Evolutionary conservation across 92 coral and sea anemone genomes (phyloP), one percentile per base, ranked within the genome.

Genomic region (Actinostola sp.): DNA sequence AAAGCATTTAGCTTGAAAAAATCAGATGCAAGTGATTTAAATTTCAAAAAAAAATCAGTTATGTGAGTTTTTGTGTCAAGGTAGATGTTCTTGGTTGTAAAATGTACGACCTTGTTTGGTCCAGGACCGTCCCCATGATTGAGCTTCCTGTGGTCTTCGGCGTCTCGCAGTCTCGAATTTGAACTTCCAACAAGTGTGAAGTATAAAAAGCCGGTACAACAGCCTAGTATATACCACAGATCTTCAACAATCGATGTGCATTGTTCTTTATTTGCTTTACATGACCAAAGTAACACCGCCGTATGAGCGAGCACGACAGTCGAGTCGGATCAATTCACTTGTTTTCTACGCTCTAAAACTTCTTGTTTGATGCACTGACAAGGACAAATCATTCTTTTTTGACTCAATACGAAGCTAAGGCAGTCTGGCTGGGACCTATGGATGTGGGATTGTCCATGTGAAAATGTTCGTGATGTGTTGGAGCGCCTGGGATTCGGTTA

Each of bases 381-480:
- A 53, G 20, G n/a, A n/a, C n/a, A 53, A 53, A 53, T 9, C 14
- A 20, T 53, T 68, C 17, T 20, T 68, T 20, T 34, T 34, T 6
- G 5, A 29, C 75, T 79, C 69, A 91, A 88, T 91, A 91, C 62
- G 92, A 77, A 31, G 92, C 81, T 61, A 91, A 62, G 46, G 97
- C 82, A 26, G 97, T 63, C 66, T 91, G 97, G 34, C 92, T 89
- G 17, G 89, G 82, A 16, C 82, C 66, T 24, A 87, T 70, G 13
- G 80, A 48, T 0, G 84, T 77, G 21, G 76, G 33, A 31, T 71
- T 72, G 33, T 95, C 99, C 66, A 86, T 61, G 58, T 84, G 92
- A 73, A 68, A 92, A 44, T 91, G 99, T 53, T 86, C 96, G 80
- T 85, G 97, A 67, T 89, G 92, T 17, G 87, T 15, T 0, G 92